phyloP scores from a whole-genome alignment of 2,888 invertebrate genomes.

The Aethes cnicana region DNA sequence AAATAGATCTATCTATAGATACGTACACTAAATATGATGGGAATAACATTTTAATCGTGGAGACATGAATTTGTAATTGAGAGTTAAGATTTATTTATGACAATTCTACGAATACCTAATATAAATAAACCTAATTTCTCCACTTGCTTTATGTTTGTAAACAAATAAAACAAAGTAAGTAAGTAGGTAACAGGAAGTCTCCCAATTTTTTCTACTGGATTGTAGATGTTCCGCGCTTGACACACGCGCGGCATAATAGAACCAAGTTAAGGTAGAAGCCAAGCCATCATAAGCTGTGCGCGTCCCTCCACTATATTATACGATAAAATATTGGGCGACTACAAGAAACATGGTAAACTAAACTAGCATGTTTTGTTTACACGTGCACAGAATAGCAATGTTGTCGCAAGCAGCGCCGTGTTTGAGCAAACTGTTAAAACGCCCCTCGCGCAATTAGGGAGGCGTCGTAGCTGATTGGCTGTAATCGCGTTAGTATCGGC shows the following conservation, averaged over 20 bases:
- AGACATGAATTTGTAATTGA: conserved; percentile 5
- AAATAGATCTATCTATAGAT: background rate
- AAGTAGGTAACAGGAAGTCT: too few relatives aligned
- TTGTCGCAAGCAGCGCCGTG: conserved; percentile 37
- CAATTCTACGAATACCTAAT: too few relatives aligned
- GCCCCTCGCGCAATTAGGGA: conserved; percentile 80
- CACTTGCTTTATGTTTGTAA: too few relatives aligned
- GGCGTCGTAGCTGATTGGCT: conserved; percentile 78
- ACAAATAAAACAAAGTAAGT: too few relatives aligned
- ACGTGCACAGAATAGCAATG: conserved; percentile 20
- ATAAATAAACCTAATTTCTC: too few relatives aligned
- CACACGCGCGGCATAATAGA: too few relatives aligned
- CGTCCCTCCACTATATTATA: background rate
- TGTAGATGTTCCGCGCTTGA: too few relatives aligned
- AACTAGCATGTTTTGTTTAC: conserved; percentile 25
- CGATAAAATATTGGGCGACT: too few relatives aligned
- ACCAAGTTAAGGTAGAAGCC: too few relatives aligned
- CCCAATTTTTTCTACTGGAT: too few relatives aligned
- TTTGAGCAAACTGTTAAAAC: conserved; percentile 78
- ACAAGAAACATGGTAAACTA: background rate
- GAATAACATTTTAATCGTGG: background rate
- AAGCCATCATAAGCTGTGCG: too few relatives aligned
- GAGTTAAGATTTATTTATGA: background rate
- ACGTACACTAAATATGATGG: background rate
- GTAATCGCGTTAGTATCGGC: conserved; percentile 80